Evolutionary conservation across 2,113 vertebrate species (phyloP).

Genomic region (Sphaerodactylus townsendi): DNA sequence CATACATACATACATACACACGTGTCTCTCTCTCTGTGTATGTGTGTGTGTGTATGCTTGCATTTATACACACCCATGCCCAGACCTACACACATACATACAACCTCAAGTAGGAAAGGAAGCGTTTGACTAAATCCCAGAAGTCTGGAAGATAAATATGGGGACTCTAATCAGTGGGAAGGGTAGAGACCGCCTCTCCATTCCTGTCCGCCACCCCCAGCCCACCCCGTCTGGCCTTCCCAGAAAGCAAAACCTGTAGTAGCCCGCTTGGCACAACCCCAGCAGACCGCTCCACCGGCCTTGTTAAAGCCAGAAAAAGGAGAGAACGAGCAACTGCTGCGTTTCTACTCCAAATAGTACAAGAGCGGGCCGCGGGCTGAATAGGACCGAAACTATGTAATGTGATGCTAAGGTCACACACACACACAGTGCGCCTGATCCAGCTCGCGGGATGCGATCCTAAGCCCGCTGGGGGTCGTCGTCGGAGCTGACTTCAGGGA

Average conservation of each 20-base stretch:
- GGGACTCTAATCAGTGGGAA: constrained; percentile 59
- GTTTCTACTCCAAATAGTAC: not conserved
- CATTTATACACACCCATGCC: not conserved
- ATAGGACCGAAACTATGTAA: too few species aligned
- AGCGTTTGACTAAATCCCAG: constrained; percentile 72
- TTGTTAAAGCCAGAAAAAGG: not conserved
- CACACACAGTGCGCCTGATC: too few species aligned
- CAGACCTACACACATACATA: not conserved
- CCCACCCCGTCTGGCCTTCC: constrained; percentile 19
- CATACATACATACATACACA: too few species aligned
- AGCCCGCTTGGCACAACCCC: constrained; percentile 38
- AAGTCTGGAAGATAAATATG: constrained; percentile 58
- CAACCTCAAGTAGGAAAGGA: not conserved
- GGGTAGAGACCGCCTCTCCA: constrained; percentile 37
- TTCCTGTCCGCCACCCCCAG: too few species aligned
- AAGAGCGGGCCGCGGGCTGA: too few species aligned
- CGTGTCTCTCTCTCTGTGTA: too few species aligned
- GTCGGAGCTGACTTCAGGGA: too few species aligned
- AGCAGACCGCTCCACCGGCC: not conserved
- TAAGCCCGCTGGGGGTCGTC: not conserved
- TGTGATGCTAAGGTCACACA: too few species aligned
- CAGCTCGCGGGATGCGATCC: too few species aligned
- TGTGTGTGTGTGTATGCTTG: too few species aligned
- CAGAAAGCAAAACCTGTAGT: constrained; percentile 28
- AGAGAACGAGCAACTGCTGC: not conserved